Percentiles rank a stretch among this genome's conserved stretches.
phyloP scores from a whole-genome alignment of 2,113 vertebrate genomes.

The Lepus americanus region DNA sequence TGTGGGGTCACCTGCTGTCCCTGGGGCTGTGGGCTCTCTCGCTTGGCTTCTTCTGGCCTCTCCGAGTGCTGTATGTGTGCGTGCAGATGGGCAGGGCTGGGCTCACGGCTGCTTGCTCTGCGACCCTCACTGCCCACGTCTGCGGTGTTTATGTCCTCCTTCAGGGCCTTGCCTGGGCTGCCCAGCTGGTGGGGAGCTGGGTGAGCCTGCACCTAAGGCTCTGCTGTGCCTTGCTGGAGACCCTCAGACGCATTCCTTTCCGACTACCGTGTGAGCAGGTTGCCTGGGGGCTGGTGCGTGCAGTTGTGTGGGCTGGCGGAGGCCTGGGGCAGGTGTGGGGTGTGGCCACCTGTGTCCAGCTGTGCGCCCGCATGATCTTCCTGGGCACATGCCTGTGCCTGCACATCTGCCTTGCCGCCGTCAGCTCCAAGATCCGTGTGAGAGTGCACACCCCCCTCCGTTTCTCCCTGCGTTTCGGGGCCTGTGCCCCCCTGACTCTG shows the following conservation, averaged over 20 bases:
- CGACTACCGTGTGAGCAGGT: not conserved
- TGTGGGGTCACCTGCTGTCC: conserved; percentile 43
- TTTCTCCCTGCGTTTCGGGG: conserved; percentile 49
- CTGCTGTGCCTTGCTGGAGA: conserved; percentile 44
- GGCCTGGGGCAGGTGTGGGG: not conserved
- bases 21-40: conserved; percentile 8
- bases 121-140: fast-evolving
- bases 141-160: not conserved
- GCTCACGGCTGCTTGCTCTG: not conserved
- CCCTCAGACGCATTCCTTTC: fast-evolving
- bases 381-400: conserved; percentile 24
- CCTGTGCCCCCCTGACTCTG: not conserved
- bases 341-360: not conserved
- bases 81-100: not conserved
- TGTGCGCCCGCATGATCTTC: not conserved
- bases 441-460: not conserved
- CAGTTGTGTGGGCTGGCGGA: not conserved
- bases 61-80: not conserved
- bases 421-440: conserved; percentile 71
- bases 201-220: not conserved
- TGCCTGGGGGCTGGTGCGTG: not conserved
- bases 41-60: not conserved
- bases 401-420: conserved; percentile 43
- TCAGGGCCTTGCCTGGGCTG: conserved; percentile 17
- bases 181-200: conserved; percentile 60